Conservation (phyloP, 2,888 invertebrate species). For the Dimorphilus gyrociliatus region DNA sequence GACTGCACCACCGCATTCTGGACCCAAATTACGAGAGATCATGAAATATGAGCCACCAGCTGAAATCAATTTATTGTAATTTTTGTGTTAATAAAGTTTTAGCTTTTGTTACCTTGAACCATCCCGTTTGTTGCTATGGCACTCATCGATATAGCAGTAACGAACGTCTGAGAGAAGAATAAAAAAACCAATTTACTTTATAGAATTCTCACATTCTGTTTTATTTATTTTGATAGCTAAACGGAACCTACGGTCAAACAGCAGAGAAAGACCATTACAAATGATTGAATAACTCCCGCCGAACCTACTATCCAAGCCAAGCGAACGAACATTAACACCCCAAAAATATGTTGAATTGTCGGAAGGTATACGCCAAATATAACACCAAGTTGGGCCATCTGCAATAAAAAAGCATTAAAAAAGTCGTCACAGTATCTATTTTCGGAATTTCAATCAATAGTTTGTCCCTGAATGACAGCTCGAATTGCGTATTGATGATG, state of each 20-base stretch:
- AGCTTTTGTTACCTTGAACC: constrained; percentile 16
- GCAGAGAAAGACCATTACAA: constrained; percentile 18
- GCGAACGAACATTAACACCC: constrained; percentile 18
- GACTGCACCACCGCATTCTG: constrained; percentile 16
- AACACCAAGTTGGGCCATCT: constrained; percentile 15
- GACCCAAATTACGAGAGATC: constrained; percentile 17
- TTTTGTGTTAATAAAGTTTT: too few relatives aligned
- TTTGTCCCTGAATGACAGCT: too few relatives aligned
- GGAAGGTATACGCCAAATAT: constrained; percentile 18
- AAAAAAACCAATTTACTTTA: not conserved
- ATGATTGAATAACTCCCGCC: constrained; percentile 11
- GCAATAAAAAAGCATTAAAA: constrained; percentile 3
- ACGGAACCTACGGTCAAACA: constrained; percentile 16
- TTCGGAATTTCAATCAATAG: too few relatives aligned
- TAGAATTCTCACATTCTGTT: constrained; percentile 1
- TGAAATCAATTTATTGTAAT: too few relatives aligned
- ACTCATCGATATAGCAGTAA: constrained; percentile 18
- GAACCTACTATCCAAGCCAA: constrained; percentile 17
- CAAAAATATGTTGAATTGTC: constrained; percentile 20
- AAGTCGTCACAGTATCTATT: not conserved
- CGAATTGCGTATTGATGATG: too few relatives aligned
- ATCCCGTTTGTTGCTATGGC: constrained; percentile 19
- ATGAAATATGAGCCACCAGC: constrained; percentile 18
- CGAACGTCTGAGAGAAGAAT: constrained; percentile 13
- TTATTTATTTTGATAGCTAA: not conserved